Evolutionary conservation across 2,797 vertebrate species (phyloP).

Genomic region (Tarsius wallacei): DNA sequence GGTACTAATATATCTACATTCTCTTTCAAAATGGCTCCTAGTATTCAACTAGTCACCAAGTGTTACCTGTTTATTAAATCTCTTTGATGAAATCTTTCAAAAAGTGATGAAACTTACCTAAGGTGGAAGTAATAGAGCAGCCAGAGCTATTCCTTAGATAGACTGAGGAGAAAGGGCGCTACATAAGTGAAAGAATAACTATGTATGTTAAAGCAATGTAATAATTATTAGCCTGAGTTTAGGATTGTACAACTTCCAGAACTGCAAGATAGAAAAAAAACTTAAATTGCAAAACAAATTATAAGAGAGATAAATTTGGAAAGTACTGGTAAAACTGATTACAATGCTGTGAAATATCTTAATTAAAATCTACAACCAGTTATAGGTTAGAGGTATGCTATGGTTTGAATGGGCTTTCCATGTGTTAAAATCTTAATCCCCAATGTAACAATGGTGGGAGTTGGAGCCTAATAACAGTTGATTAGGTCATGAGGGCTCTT

Average conservation of each 20-base stretch:
- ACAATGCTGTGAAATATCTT: background rate
- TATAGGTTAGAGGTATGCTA: background rate
- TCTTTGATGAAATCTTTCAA: background rate
- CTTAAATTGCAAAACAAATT: conserved; percentile 14
- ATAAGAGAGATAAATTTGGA: conserved; percentile 18
- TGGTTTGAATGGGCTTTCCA: background rate
- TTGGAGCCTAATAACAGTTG: background rate
- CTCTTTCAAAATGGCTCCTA: conserved; percentile 27
- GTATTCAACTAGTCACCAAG: background rate
- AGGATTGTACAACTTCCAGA: background rate
- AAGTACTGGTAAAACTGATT: conserved; percentile 5
- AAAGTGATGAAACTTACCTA: background rate
- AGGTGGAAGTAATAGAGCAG: conserved; percentile 10
- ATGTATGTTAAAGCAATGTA: background rate
- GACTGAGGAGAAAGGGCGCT: background rate
- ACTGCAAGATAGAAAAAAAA: conserved; percentile 28
- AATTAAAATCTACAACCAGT: conserved; percentile 3
- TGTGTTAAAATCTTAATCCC: background rate
- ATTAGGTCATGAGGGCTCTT: background rate
- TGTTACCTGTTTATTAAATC: background rate
- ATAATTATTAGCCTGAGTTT: conserved; percentile 4
- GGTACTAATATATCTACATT: background rate
- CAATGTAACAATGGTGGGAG: background rate
- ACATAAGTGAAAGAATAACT: background rate
- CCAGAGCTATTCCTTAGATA: background rate